Base-by-base conservation (phyloP, 37 sponge, comb jelly and placozoan genomes). In the Crambe crambe region DNA sequence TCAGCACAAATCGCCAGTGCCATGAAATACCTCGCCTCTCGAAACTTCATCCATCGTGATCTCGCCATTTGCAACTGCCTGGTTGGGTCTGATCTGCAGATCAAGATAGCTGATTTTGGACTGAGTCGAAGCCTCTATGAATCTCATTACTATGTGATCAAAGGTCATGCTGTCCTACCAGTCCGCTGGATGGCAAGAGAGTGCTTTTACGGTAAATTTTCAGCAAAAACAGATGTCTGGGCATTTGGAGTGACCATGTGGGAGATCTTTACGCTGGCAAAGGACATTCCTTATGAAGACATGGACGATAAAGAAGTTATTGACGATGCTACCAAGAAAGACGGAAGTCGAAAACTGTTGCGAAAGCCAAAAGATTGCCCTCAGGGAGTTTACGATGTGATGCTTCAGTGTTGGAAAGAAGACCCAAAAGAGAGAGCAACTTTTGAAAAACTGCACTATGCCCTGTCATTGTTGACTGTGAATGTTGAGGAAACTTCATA, bases 81-180 rank as follows among this genome's bases (percentile, higher is more conserved):
- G 18, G 88, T 87, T 12, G 12, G n/a, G n/a, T n/a, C n/a, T 15
- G 71, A 87, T 91, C 56, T 54, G 27, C 30, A 43, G 5, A 77
- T 93, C 30, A 94, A 94, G 77, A 80, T 94, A 23, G 87, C 90
- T 27, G 94, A 93, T 57, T 93, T 93, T 78, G 94, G 94, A n/a
- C n/a, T n/a, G n/a, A n/a, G n/a, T n/a, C n/a, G n/a, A n/a, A 89
- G 78, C 38, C 81, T 89, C 35, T 94, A 94, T 69, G 61, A 63
- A 63, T 72, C 81, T 42, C 61, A 84, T 62, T 94, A 94, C 74
- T 89, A 84, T 63, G n/a, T 38, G 27, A 25, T 89, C 35, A 63
- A 80, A 41, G 88, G 94, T 0, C 41, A 56, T n/a, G 74, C 81
- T 37, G 41, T 87, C 43, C 80, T 89, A 15, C 89, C 89, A 34